Percentiles rank a stretch among this genome's conserved stretches.
Conservation (phyloP, 2,888 invertebrate species). For the Halocaridina rubra region DNA sequence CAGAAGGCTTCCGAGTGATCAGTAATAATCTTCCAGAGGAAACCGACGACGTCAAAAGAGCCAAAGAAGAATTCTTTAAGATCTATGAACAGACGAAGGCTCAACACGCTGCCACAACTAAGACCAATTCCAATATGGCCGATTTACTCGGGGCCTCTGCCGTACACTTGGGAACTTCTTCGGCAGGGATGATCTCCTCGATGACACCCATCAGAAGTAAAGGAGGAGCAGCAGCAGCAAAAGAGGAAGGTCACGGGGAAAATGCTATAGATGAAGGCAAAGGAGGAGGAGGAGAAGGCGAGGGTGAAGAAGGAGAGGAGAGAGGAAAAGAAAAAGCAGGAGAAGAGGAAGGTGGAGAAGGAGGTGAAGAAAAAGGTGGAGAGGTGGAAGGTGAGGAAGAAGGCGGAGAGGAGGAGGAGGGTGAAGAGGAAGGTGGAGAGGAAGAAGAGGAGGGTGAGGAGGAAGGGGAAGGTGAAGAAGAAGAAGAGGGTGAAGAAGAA, state of each 20-base stretch:
- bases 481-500: background rate
- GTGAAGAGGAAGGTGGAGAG: background rate
- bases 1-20: constrained; percentile 55
- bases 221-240: background rate
- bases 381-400: background rate
- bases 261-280: too few species aligned
- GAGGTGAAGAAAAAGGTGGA: background rate
- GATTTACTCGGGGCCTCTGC: background rate
- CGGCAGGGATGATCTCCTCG: background rate
- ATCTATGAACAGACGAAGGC: constrained; percentile 35
- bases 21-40: constrained; percentile 62
- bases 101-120: background rate
- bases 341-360: background rate
- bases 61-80: constrained; percentile 48
- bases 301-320: background rate
- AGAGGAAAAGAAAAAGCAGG: background rate
- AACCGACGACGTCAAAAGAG: constrained; percentile 56
- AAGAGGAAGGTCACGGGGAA: background rate
- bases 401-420: background rate
- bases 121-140: background rate
- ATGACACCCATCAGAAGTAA: background rate
- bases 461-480: background rate
- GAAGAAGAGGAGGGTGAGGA: background rate
- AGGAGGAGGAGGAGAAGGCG: background rate
- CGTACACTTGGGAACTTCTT: background rate